A percentile compares a stretch with the other conserved stretches of the same genome.
Evolutionary conservation across 2,797 vertebrate genomes (phyloP).

Genomic region (Cyprinella venusta): DNA sequence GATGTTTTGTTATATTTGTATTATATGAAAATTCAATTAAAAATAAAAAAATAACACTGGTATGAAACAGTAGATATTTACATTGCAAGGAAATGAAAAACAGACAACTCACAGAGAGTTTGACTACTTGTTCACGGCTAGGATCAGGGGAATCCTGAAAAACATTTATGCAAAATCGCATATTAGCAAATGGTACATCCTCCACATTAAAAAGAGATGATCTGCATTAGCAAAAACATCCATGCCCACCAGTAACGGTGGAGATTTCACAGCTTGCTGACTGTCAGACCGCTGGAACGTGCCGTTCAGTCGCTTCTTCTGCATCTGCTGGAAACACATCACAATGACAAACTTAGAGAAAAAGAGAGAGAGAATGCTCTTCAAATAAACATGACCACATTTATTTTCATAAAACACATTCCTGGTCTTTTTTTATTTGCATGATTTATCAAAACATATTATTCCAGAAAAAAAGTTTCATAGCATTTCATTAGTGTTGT

Average conservation of each 20-base stretch:
- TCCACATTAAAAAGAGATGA: background rate
- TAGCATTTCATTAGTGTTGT: background rate
- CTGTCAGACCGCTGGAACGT: slow-evolving; percentile 88
- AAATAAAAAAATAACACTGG: too few relatives aligned
- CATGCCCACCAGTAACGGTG: slow-evolving; percentile 88
- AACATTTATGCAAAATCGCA: background rate
- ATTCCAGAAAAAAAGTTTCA: background rate
- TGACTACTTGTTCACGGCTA: slow-evolving; percentile 88
- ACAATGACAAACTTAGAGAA: background rate
- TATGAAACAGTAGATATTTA: background rate
- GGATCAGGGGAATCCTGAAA: slow-evolving; percentile 91
- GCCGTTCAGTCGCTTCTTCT: slow-evolving; percentile 86
- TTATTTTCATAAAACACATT: background rate
- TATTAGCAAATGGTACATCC: background rate
- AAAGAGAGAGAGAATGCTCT: background rate
- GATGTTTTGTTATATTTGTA: too few relatives aligned
- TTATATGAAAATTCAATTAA: too few relatives aligned
- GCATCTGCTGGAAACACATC: slow-evolving; percentile 78
- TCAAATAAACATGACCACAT: background rate
- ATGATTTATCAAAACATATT: background rate
- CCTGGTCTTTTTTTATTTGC: background rate
- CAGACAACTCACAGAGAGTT: slow-evolving; percentile 89
- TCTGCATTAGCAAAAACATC: background rate
- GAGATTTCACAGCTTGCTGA: slow-evolving; percentile 95
- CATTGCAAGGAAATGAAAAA: background rate